Evolutionary conservation across 2,888 invertebrate species (phyloP), one percentile per base, ranked within the genome.

Genomic region (Minunthozetes semirufus): DNA sequence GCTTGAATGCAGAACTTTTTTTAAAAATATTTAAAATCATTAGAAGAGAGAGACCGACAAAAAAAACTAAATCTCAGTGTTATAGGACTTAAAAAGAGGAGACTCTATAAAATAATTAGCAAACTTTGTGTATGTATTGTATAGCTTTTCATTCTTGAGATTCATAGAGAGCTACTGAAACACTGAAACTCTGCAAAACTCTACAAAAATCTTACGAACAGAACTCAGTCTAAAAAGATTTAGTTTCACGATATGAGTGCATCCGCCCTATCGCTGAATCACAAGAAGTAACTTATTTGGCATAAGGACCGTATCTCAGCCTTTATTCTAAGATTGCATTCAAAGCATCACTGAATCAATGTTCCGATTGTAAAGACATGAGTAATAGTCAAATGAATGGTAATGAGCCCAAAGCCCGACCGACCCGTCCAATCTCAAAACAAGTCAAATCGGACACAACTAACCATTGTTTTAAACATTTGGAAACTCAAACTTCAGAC

Each of bases 241-340:
- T 63, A 27, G 63, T 63, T 63, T 63, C 63, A 63, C 38, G 63
- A 63, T 63, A 63, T 27, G 22, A 63, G 22, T 19, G 63, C 63
- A 63, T 63, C 63, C 63, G 63, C 63, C 63, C 63, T 33, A 63
- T 63, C 63, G 27, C 38, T 29, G 38, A 13, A 38, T 29, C 33
- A 63, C 38, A 27, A 15, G 1, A 63, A 33, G n/a, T 11, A 63
- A 63, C 63, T 63, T 63, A 63, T 63, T 63, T 63, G 63, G 63
- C 63, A 63, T 17, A 63, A 33, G 63, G 27, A 33, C 33, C 63
- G 17, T 63, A 38, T 17, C 63, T 63, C 17, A 8, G 33, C 33
- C 13, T 33, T 33, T 33, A 22, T 13, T 56, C 19, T 22, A 25
- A 42, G 42, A 9, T 25, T 8, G 3, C 17, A 63, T 29, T n/a